A percentile compares a stretch with the other conserved stretches of the same genome.
Conservation (phyloP, 2,113 vertebrate genomes). For the Crotalus tigris region DNA sequence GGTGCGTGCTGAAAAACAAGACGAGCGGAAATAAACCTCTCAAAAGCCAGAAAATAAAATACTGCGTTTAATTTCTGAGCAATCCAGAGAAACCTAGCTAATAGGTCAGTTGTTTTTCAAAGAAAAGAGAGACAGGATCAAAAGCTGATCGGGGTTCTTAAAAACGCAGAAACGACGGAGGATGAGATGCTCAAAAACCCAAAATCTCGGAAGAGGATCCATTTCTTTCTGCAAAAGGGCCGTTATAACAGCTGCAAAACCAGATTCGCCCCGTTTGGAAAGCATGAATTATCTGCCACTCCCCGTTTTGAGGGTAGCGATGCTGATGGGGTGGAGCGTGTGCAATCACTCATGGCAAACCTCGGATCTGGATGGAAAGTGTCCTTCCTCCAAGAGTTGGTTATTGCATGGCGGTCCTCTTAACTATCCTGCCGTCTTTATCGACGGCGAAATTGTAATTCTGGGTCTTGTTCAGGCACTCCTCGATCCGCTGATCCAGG, state of each 20-base stretch:
- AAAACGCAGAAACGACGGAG: neutral
- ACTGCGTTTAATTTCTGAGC: neutral
- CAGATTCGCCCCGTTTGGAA: neutral
- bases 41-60: neutral
- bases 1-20: accelerated
- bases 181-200: neutral
- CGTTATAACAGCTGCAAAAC: neutral
- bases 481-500: constrained; percentile 12
- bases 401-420: neutral
- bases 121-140: neutral
- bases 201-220: neutral
- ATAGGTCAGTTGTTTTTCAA: neutral
- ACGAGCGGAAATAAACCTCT: neutral
- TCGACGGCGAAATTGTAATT: constrained; percentile 24
- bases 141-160: neutral
- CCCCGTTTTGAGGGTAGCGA: neutral
- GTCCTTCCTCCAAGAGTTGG: neutral
- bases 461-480: neutral
- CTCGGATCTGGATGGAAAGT: neutral
- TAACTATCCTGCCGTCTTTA: constrained; percentile 9
- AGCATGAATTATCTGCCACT: neutral
- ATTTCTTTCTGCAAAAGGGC: neutral
- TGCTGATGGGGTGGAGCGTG: neutral
- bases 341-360: accelerated
- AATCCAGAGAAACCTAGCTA: neutral